Conservation (phyloP, 2,888 invertebrate genomes). For the Chloroclystis v-ata region DNA sequence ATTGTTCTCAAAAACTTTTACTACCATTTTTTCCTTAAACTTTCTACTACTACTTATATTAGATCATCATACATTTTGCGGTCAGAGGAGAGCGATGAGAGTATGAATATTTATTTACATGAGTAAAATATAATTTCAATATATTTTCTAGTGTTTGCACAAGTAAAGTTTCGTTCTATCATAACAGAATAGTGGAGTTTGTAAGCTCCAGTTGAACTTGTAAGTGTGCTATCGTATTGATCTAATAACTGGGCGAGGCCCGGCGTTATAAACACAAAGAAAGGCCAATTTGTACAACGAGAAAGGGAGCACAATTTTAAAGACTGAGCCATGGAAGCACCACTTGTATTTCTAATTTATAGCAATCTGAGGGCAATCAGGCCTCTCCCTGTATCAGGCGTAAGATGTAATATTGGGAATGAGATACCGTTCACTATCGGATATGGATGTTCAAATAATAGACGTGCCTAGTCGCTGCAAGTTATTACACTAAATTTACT, state of each 20-base stretch:
- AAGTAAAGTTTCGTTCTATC: too few species aligned
- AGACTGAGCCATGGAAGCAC: constrained; percentile 60
- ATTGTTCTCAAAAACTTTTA: neutral
- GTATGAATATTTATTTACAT: neutral
- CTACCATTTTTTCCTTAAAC: constrained; percentile 2
- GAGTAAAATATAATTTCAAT: neutral
- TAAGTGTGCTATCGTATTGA: constrained; percentile 7
- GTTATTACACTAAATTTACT: constrained; percentile 40
- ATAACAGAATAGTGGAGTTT: neutral
- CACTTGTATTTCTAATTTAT: constrained; percentile 72
- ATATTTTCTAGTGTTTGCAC: neutral
- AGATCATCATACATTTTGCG: constrained; percentile 1
- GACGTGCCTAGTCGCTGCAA: constrained; percentile 30
- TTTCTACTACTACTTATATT: constrained; percentile 1
- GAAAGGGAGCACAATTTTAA: constrained; percentile 75
- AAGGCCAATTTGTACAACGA: constrained; percentile 70
- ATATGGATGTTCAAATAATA: constrained; percentile 50
- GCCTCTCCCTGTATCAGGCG: constrained; percentile 62
- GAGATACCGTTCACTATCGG: constrained; percentile 60
- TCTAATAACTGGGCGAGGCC: constrained; percentile 48
- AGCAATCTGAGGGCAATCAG: constrained; percentile 71
- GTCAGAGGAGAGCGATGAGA: neutral
- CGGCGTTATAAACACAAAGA: constrained; percentile 58
- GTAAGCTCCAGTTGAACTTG: neutral
- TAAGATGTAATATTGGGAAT: constrained; percentile 66